phyloP scores from a whole-genome alignment of 2,888 invertebrate genomes.

The Cataglyphis cursor region DNA sequence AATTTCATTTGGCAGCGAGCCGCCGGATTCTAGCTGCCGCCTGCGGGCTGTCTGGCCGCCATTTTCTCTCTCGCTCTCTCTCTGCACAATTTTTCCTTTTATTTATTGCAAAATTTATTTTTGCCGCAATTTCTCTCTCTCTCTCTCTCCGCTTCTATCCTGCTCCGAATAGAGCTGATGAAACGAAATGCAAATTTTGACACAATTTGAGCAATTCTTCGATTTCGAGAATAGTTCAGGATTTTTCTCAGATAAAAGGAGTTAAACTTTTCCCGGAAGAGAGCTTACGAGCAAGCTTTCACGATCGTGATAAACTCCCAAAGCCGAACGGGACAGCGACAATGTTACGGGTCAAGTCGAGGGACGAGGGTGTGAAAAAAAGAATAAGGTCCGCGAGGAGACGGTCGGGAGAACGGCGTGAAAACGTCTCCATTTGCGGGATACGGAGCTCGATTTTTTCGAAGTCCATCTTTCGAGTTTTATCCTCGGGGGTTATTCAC shows the following conservation, averaged over 20 bases:
- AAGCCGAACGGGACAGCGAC: slow-evolving; percentile 56
- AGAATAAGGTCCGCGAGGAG: slow-evolving; percentile 80
- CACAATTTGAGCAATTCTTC: slow-evolving; percentile 6
- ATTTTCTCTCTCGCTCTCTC: slow-evolving; percentile 52
- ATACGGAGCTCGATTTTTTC: slow-evolving; percentile 75
- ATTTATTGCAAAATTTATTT: slow-evolving; percentile 22
- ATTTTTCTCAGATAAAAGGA: not conserved
- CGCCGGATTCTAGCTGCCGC: slow-evolving; percentile 55
- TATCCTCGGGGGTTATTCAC: slow-evolving; percentile 64
- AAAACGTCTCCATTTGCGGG: slow-evolving; percentile 82
- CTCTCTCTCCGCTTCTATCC: not conserved
- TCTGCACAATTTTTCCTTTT: not conserved
- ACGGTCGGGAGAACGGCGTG: slow-evolving; percentile 76
- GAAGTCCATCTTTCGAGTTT: slow-evolving; percentile 74
- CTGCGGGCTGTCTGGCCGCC: slow-evolving; percentile 66
- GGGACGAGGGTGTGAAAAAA: slow-evolving; percentile 74
- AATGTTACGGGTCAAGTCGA: slow-evolving; percentile 57
- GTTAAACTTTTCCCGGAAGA: slow-evolving; percentile 13
- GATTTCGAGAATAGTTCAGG: slow-evolving; percentile 4
- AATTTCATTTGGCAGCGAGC: slow-evolving; percentile 83
- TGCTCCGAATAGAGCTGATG: not conserved
- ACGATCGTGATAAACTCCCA: slow-evolving; percentile 73
- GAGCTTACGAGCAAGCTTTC: slow-evolving; percentile 60
- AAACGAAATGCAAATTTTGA: slow-evolving; percentile 7
- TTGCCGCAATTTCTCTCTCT: not conserved